Conservation (phyloP, 2,113 vertebrate species). For the Archocentrus centrarchus region DNA sequence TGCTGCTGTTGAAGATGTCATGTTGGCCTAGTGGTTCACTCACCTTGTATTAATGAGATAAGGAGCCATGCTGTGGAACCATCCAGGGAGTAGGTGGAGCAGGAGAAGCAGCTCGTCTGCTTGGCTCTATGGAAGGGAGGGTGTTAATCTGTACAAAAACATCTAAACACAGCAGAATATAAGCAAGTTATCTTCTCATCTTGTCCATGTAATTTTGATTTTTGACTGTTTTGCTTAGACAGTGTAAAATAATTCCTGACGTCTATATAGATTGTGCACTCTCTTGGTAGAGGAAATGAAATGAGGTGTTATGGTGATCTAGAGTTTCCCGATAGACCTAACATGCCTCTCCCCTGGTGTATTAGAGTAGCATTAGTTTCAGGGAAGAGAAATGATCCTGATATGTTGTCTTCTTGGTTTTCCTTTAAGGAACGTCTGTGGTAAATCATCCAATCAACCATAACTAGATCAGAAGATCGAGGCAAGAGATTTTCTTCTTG, state of each 20-base stretch:
- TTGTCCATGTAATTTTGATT: constrained; percentile 67
- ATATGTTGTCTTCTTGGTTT: constrained; percentile 70
- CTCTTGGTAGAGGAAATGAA: constrained; percentile 71
- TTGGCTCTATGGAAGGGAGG: constrained; percentile 23
- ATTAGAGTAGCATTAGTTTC: constrained; percentile 80
- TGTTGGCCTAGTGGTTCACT: constrained; percentile 65
- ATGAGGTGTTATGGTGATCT: constrained; percentile 74
- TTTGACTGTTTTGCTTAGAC: constrained; percentile 83
- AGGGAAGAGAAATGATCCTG: constrained; percentile 74
- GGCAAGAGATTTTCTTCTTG: constrained; percentile 81
- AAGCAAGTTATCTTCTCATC: constrained; percentile 70
- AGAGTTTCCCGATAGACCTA: constrained; percentile 78
- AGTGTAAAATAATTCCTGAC: constrained; percentile 84
- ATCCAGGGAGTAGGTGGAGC: constrained; percentile 22
- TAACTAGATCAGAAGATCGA: constrained; percentile 79
- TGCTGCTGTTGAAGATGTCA: constrained; percentile 69
- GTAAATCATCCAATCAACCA: constrained; percentile 77
- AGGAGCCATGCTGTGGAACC: constrained; percentile 58
- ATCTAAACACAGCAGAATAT: constrained; percentile 74
- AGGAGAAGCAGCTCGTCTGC: not conserved
- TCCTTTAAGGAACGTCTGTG: constrained; percentile 80
- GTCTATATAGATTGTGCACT: constrained; percentile 73
- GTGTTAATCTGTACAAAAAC: constrained; percentile 61
- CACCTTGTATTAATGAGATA: constrained; percentile 63
- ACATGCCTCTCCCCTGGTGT: constrained; percentile 70